A percentile compares a stretch with the other conserved stretches of the same genome.
Evolutionary conservation across 2,888 invertebrate genomes (phyloP).

Genomic region (Tanytarsus gracilentus): DNA sequence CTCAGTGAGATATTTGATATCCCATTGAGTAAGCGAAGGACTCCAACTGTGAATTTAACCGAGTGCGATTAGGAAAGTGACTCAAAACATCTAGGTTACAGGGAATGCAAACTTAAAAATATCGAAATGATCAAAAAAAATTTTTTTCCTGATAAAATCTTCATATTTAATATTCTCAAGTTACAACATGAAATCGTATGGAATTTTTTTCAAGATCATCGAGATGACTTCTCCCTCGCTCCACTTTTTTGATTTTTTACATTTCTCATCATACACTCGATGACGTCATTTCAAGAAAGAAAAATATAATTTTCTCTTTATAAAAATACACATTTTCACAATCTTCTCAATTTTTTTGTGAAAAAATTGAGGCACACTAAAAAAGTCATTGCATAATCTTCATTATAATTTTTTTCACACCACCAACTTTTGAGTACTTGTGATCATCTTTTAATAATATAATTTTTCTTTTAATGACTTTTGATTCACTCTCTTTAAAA

Average conservation of each 20-base stretch:
- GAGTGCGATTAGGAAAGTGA: too few species aligned
- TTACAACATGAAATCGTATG: neutral
- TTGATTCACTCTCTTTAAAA: neutral
- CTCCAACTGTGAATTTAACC: too few species aligned
- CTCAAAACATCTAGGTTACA: too few species aligned
- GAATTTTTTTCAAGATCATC: neutral
- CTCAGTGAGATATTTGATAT: too few species aligned
- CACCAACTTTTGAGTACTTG: neutral
- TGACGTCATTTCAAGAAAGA: conserved; percentile 27
- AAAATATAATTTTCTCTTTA: conserved; percentile 17
- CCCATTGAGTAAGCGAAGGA: too few species aligned
- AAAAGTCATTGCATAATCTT: conserved; percentile 25
- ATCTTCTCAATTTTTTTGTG: conserved; percentile 4
- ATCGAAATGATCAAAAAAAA: too few species aligned
- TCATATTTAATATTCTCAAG: neutral
- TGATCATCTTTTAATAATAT: neutral
- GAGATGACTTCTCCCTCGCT: conserved; percentile 9
- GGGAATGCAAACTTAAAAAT: too few species aligned
- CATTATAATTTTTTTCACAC: conserved; percentile 1
- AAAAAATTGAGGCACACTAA: neutral
- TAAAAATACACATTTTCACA: conserved; percentile 28
- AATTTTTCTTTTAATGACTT: neutral
- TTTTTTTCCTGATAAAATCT: neutral
- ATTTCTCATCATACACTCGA: too few species aligned
- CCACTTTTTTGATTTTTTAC: too few species aligned